Base-by-base conservation (phyloP, 2,797 vertebrate genomes). In the Rhinella marina region DNA sequence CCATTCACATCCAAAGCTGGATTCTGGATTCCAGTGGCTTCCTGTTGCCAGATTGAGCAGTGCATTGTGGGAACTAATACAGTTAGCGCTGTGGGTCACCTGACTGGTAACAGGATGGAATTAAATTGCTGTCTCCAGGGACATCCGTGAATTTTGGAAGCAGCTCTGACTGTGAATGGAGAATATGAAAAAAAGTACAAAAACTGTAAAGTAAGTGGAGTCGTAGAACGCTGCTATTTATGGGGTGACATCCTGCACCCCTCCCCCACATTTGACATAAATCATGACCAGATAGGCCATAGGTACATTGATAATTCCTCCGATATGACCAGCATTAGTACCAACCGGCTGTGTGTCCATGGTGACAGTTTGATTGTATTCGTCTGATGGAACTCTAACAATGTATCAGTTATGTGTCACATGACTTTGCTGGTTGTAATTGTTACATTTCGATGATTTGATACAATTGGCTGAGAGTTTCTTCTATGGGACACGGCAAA, bases 1-100 rank as follows among this genome's bases (percentile, higher is more conserved):
- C 73, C 23, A 16, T 52, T 76, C 16, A 75, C 41, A 75, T 75
- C 41, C 12, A n/a, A 52, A 76, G n/a, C 73, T 77, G 50, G 1
- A 54, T 25, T 52, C 48, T 25, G 72, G 50, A 21, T 23, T 23
- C 17, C 5, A 7, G 25, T 48, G 8, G 17, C 70, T 73, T 19
- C 29, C 16, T 19, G 17, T 21, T 48, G 32, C 72, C 21, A 7
- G 21, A 73, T 23, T 0, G 12, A 25, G 73, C 50, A 25, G 12
- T 77, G 73, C 73, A 77, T 77, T 54, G 73, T 77, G 73, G 73
- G 73, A 50, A 41, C 19, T 48, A 41, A 7, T 13, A 13, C 72
- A 75, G 72, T 50, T 6, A 6, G 70, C 5, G 41, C 11, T 16
- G 66, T 17, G 4, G 2, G 66, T 70, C 66, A 32, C 68, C 8